Conservation (phyloP, 2,888 invertebrate species). For the Acrobasis repandana region DNA sequence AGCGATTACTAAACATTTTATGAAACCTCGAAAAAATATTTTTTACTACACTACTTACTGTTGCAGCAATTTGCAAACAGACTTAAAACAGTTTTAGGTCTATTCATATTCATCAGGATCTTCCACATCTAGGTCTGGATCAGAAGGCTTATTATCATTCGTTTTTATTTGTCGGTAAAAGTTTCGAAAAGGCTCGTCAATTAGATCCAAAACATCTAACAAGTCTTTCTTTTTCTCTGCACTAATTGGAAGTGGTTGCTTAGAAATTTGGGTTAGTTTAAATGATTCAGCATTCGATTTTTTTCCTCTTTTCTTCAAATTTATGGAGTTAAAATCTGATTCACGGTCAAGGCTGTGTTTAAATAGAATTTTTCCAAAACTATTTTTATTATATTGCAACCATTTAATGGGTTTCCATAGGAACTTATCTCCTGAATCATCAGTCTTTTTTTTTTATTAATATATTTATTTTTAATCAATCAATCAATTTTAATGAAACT, state of each 20-base stretch:
- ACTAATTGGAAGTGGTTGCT: constrained; percentile 7
- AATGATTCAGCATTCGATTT: constrained; percentile 1
- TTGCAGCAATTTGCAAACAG: no score
- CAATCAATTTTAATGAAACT: no score
- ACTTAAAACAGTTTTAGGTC: no score
- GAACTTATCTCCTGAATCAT: constrained; percentile 23
- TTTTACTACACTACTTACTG: not conserved
- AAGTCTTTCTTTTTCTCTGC: constrained; percentile 15
- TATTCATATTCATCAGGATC: constrained; percentile 1
- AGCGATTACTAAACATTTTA: not conserved
- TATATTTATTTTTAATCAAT: no score
- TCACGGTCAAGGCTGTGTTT: constrained; percentile 24
- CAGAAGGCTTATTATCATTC: not conserved
- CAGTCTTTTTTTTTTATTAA: constrained; percentile 28
- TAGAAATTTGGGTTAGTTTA: constrained; percentile 2
- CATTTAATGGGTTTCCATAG: constrained; percentile 29
- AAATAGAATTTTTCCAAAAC: constrained; percentile 24
- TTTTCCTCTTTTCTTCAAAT: constrained; percentile 26
- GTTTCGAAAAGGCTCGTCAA: constrained; percentile 10
- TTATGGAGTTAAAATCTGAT: constrained; percentile 20
- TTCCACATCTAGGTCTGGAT: constrained; percentile 14
- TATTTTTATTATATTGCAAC: constrained; percentile 27
- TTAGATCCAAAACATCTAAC: constrained; percentile 14
- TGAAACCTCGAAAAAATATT: not conserved
- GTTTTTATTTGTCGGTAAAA: constrained; percentile 16